Percentiles rank a stretch among this genome's conserved stretches.
Evolutionary conservation across 2,888 invertebrate species (phyloP).

Genomic region (Polydrusus pterygomalis): DNA sequence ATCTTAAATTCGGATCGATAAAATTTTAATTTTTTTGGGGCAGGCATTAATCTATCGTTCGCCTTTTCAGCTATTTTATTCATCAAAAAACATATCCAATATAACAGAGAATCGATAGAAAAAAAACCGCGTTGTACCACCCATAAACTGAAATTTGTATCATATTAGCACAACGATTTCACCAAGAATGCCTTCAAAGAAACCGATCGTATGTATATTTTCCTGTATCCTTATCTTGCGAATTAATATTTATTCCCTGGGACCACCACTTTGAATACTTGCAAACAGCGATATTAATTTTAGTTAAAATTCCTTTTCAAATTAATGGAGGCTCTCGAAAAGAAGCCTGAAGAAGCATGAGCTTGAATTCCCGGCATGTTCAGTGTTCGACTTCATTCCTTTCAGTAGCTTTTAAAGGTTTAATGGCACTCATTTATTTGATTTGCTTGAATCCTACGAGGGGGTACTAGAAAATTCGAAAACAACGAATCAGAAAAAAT

Average conservation of each 20-base stretch:
- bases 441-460: neutral
- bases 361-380: slow-evolving; percentile 44
- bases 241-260: slow-evolving; percentile 67
- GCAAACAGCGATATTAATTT: slow-evolving; percentile 67
- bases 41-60: too few relatives aligned
- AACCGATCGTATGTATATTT: slow-evolving; percentile 60
- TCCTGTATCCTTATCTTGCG: slow-evolving; percentile 47
- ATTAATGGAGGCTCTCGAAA: slow-evolving; percentile 58
- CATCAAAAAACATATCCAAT: too few relatives aligned
- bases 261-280: slow-evolving; percentile 65
- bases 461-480: too few relatives aligned
- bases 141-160: slow-evolving; percentile 57
- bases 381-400: slow-evolving; percentile 36
- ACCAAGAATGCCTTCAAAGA: slow-evolving; percentile 65
- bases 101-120: too few relatives aligned
- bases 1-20: too few relatives aligned
- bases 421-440: slow-evolving; percentile 11
- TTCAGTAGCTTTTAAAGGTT: slow-evolving; percentile 46
- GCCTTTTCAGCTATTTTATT: too few relatives aligned
- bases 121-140: too few relatives aligned
- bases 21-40: too few relatives aligned
- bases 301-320: slow-evolving; percentile 67
- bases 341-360: slow-evolving; percentile 52
- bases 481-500: too few relatives aligned
- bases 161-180: slow-evolving; percentile 51